Conservation (phyloP, 1,140 invertebrate species). For the Panagrolaimus sp. region DNA sequence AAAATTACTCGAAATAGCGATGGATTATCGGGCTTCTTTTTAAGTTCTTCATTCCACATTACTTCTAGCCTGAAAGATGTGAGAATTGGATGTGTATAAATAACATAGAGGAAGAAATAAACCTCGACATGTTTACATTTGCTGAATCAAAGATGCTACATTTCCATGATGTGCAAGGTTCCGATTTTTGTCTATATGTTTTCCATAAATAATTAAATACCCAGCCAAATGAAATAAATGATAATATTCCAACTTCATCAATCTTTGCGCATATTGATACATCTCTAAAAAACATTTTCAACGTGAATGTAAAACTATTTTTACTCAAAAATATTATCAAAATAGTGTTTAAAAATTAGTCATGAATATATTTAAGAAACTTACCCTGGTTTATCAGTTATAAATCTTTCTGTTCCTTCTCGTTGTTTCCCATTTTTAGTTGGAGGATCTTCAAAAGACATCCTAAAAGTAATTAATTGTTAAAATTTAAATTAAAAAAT, state of each 20-base stretch:
- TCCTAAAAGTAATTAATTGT: too few relatives aligned
- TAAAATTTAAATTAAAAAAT: too few relatives aligned
- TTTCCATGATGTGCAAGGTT: constrained; percentile 11
- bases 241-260: constrained; percentile 37
- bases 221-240: constrained; percentile 43
- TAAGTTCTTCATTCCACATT: constrained; percentile 59
- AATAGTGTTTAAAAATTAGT: too few relatives aligned
- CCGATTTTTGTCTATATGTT: constrained; percentile 25
- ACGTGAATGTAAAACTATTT: too few relatives aligned
- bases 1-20: constrained; percentile 62
- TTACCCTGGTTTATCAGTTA: too few relatives aligned
- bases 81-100: not conserved
- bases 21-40: constrained; percentile 49
- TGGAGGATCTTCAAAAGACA: too few relatives aligned
- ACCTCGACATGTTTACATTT: constrained; percentile 41
- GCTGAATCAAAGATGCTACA: constrained; percentile 47
- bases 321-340: too few relatives aligned
- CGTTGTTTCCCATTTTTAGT: too few relatives aligned
- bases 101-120: not conserved
- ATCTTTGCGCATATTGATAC: constrained; percentile 27
- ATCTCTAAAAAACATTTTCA: constrained; percentile 10
- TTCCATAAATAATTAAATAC: constrained; percentile 39
- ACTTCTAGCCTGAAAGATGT: constrained; percentile 47
- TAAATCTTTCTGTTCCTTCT: too few relatives aligned
- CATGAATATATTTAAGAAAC: too few relatives aligned